Conservation (phyloP, 1,140 invertebrate genomes). For the Ips nitidus region DNA sequence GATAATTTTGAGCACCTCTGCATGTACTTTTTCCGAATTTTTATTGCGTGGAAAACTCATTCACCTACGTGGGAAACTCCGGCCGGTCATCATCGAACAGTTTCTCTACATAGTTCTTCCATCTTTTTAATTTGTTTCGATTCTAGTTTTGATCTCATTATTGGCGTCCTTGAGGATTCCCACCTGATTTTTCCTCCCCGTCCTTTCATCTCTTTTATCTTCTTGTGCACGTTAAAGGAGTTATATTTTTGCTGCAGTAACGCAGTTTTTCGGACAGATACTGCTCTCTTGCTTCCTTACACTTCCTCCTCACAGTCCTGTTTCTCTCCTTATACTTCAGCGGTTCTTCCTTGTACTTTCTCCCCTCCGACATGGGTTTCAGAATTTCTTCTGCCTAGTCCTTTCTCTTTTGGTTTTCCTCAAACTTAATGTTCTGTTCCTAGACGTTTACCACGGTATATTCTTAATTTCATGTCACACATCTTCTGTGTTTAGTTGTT, state of each 20-base stretch:
- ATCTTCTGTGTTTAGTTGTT: not conserved
- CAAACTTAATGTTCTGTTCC: slow-evolving; percentile 4
- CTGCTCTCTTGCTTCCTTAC: not conserved
- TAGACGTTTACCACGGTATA: not conserved
- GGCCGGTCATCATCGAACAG: slow-evolving; percentile 5
- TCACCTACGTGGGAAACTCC: slow-evolving; percentile 7
- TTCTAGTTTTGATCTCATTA: too few species aligned
- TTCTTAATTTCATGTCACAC: slow-evolving; percentile 5
- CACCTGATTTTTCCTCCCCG: too few species aligned
- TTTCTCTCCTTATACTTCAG: slow-evolving; percentile 9
- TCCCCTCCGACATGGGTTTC: not conserved
- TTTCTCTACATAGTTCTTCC: too few species aligned
- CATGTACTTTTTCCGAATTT: slow-evolving; percentile 5
- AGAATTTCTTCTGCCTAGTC: slow-evolving; percentile 1
- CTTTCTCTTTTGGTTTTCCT: slow-evolving; percentile 8
- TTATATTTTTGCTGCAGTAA: slow-evolving; percentile 1
- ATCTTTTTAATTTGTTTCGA: too few species aligned
- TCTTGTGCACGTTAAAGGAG: not conserved
- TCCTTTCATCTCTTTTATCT: too few species aligned
- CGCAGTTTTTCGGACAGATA: slow-evolving; percentile 2
- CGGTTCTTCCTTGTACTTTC: not conserved
- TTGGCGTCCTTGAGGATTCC: too few species aligned
- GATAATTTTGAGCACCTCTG: slow-evolving; percentile 11
- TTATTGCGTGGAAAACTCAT: slow-evolving; percentile 3
- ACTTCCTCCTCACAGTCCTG: slow-evolving; percentile 4